phyloP scores from a whole-genome alignment of 2,113 vertebrate species.

The Hippotragus niger region DNA sequence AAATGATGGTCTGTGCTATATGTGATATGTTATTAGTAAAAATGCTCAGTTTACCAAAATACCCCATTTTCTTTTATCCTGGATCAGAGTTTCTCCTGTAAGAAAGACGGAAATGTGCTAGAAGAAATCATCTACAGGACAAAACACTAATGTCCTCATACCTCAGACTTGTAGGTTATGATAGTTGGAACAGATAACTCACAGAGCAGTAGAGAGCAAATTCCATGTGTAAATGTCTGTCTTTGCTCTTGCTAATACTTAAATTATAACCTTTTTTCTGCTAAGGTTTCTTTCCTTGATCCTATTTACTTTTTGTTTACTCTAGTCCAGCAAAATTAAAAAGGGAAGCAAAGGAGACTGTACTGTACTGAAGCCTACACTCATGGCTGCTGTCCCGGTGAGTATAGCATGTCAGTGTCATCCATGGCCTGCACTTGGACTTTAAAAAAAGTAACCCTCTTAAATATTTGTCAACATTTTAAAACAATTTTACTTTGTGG shows the following conservation, averaged over 20 bases:
- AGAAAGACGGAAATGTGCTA: neutral
- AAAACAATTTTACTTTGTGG: neutral
- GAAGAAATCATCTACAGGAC: neutral
- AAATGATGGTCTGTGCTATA: neutral
- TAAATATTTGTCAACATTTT: neutral
- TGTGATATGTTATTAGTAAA: neutral
- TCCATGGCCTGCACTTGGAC: neutral
- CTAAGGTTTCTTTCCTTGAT: neutral
- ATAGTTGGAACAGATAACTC: neutral
- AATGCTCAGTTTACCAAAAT: neutral
- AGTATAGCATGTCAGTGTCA: conserved; percentile 69
- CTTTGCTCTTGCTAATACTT: neutral
- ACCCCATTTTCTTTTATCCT: neutral
- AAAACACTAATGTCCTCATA: neutral
- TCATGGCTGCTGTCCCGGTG: conserved; percentile 89
- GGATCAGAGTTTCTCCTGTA: neutral
- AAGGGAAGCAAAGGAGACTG: conserved; percentile 90
- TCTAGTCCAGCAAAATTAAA: conserved; percentile 89
- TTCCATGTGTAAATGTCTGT: neutral
- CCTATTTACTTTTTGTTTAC: conserved; percentile 50
- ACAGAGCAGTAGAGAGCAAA: neutral
- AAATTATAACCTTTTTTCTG: neutral
- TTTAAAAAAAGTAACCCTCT: neutral
- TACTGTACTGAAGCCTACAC: conserved; percentile 83
- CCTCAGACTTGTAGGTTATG: neutral